phyloP scores from a whole-genome alignment of 1,140 invertebrate species.

The Drosophila sp. region DNA sequence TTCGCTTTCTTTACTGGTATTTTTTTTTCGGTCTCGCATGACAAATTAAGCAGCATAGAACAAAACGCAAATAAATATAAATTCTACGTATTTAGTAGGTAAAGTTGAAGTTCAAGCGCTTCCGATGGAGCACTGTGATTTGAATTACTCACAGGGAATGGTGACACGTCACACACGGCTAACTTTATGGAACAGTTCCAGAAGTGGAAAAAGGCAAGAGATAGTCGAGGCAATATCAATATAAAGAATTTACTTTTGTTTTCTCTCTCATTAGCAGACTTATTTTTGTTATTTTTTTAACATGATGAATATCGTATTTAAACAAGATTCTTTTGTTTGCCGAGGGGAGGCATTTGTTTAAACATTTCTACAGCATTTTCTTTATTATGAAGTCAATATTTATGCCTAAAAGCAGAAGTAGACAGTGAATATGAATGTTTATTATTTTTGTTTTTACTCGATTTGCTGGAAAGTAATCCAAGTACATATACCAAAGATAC shows the following conservation, averaged over 20 bases:
- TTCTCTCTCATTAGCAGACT: constrained; percentile 13
- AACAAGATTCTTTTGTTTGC: constrained; percentile 33
- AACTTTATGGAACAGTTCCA: neutral
- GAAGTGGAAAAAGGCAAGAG: neutral
- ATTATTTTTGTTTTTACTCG: neutral
- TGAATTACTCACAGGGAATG: neutral
- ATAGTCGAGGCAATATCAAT: neutral
- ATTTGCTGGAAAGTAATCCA: neutral
- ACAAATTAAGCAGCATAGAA: constrained; percentile 34
- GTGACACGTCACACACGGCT: neutral
- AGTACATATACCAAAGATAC: neutral
- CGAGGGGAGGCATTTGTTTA: constrained; percentile 44
- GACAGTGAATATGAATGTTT: constrained; percentile 14
- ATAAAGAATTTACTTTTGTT: neutral
- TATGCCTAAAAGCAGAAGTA: constrained; percentile 16
- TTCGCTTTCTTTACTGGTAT: constrained; percentile 27
- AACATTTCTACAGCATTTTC: constrained; percentile 51
- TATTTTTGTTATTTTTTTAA: neutral
- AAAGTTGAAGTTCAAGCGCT: constrained; percentile 16
- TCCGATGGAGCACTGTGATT: neutral
- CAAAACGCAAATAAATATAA: constrained; percentile 7
- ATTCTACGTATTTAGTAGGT: constrained; percentile 20
- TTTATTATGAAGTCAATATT: constrained; percentile 53
- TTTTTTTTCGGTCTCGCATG: constrained; percentile 36
- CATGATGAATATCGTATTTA: constrained; percentile 28